Evolutionary conservation across 2,113 vertebrate species (phyloP), one percentile per base, ranked within the genome.

Genomic region (Nymphicus hollandicus): DNA sequence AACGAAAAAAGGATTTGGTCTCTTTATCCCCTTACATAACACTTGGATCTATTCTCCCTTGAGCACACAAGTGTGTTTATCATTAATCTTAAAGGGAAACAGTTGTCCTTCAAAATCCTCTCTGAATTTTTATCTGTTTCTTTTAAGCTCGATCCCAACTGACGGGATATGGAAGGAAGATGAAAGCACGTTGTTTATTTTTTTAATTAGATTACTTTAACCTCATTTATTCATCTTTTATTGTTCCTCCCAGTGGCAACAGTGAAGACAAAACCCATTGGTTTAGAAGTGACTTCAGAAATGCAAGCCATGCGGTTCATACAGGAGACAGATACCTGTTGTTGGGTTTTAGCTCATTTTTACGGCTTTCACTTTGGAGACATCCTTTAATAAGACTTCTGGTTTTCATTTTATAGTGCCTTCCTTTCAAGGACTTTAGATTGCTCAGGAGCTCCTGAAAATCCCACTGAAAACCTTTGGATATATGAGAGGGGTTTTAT

Each of bases 1-100:
- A 93, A 93, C 86, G 90, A 82, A 96, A 96, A 96, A 95, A 81
- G 93, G 92, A 93, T 96, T 96, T 96, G 88, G 93, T 91, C 92
- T 84, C 92, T 94, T 96, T 95, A 96, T 96, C 96, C 95, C 43
- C 69, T 96, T 97, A 92, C 96, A 73, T 95, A 97, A 96, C 92
- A 84, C 56, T 92, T 92, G 92, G 77, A 76, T 96, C 96, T 91
- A 50, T 91, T 94, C 83, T 92, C 86, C 83, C 88, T 92, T 87
- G 92, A 95, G 92, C 88, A 86, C 86, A 91, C 83, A 92, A 92
- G 88, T 89, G 71, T 96, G 92, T 92, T 96, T 96, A 95, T 95
- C 92, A 89, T 96, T 93, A 96, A 92, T 95, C 96, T 97, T 93
- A 94, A 96, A 96, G 92, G 83, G 83, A 89, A 96, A 96, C 81